Evolutionary conservation across 2,797 vertebrate species (phyloP).

Genomic region (Otus scops): DNA sequence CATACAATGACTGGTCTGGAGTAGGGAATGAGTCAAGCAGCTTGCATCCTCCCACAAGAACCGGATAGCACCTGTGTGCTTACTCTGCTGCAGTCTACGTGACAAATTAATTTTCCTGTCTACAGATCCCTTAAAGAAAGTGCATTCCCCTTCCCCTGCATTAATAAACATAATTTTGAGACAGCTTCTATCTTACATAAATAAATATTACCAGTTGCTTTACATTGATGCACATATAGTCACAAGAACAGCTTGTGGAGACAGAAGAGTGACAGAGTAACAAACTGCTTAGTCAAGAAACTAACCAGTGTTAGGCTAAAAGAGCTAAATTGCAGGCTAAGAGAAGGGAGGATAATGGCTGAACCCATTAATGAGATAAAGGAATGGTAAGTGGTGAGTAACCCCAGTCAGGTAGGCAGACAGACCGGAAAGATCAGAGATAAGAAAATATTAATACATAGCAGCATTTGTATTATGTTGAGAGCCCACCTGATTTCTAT

Average conservation of each 20-base stretch:
- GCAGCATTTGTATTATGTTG: background rate
- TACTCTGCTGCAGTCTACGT: background rate
- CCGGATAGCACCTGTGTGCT: background rate
- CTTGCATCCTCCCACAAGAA: constrained; percentile 10
- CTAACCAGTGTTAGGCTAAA: background rate
- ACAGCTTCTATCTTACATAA: background rate
- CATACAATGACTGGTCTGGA: background rate
- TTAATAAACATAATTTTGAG: background rate
- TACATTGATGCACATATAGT: background rate
- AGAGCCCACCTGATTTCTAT: background rate
- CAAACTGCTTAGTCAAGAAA: background rate
- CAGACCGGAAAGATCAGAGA: background rate
- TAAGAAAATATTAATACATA: background rate
- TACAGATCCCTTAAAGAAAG: background rate
- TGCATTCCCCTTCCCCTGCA: background rate
- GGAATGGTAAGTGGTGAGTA: background rate
- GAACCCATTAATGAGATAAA: background rate
- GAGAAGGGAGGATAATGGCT: background rate
- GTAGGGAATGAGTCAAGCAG: background rate
- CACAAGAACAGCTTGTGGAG: background rate
- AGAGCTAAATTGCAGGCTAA: background rate
- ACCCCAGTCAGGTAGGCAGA: background rate
- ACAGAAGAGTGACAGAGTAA: background rate
- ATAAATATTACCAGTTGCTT: background rate
- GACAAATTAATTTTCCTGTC: background rate